A percentile compares a stretch with the other conserved stretches of the same genome.
These are phyloP conservation scores for Meteorus sp. DNA, from an alignment of 1,140 invertebrate species.

Conservation along the genomic window DNA sequence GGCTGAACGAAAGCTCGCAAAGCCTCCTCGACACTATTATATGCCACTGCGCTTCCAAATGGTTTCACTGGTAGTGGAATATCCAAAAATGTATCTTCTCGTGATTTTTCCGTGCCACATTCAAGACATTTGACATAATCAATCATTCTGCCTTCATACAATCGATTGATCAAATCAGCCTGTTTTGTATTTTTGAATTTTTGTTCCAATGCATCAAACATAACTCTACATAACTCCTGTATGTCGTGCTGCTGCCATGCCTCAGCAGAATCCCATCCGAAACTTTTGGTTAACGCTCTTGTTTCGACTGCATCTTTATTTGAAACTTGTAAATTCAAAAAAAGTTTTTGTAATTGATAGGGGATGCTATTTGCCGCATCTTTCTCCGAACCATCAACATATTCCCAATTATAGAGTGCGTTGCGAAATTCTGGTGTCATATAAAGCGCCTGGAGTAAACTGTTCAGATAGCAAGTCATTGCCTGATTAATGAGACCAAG, in stretches of 20 bases:
- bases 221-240: slow-evolving; percentile 86
- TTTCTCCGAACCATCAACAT: slow-evolving; percentile 64
- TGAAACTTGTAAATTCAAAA: slow-evolving; percentile 84
- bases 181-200: slow-evolving; percentile 86
- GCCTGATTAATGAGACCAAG: slow-evolving; percentile 91
- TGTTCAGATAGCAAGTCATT: slow-evolving; percentile 94
- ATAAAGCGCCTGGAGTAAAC: slow-evolving; percentile 84
- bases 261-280: slow-evolving; percentile 90
- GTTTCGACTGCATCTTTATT: slow-evolving; percentile 78
- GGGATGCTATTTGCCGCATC: slow-evolving; percentile 77
- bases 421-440: slow-evolving; percentile 97
- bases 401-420: slow-evolving; percentile 86
- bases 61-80: slow-evolving; percentile 86
- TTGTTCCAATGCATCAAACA: slow-evolving; percentile 90
- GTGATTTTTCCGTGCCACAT: slow-evolving; percentile 82
- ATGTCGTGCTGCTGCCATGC: slow-evolving; percentile 94
- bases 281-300: slow-evolving; percentile 84
- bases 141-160: slow-evolving; percentile 83
- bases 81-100: slow-evolving; percentile 85
- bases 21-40: slow-evolving; percentile 85
- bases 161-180: slow-evolving; percentile 78
- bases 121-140: slow-evolving; percentile 92
- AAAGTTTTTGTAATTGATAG: slow-evolving; percentile 86
- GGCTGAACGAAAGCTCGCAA: slow-evolving; percentile 83
- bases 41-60: slow-evolving; percentile 78